Conservation (phyloP, 2,888 invertebrate genomes). For the Arrhopalites spinosus region DNA sequence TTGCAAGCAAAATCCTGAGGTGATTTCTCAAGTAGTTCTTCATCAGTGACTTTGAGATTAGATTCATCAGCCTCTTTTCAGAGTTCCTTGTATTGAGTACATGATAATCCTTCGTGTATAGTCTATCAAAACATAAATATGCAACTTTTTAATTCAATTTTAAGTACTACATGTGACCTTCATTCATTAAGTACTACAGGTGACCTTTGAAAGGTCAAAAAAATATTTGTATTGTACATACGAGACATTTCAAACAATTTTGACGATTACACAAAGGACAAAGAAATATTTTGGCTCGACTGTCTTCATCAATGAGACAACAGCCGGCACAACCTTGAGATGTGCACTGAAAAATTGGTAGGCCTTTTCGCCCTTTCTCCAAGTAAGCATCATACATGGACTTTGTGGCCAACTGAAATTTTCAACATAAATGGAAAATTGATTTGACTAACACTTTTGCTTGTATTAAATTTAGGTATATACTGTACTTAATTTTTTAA, state of each 20-base stretch:
- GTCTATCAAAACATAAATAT: neutral
- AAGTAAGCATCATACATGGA: neutral
- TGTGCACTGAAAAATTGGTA: constrained; percentile 7
- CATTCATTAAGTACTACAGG: neutral
- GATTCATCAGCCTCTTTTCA: neutral
- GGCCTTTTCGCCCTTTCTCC: too few species aligned
- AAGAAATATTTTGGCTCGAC: neutral
- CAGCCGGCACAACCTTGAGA: neutral
- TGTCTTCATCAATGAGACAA: neutral
- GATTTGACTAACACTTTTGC: neutral
- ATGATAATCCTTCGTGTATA: neutral
- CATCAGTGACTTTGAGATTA: neutral
- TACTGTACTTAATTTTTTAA: neutral
- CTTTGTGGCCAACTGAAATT: neutral
- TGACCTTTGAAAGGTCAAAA: neutral
- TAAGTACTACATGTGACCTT: neutral
- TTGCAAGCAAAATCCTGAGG: neutral
- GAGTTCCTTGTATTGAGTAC: neutral
- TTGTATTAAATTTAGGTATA: neutral
- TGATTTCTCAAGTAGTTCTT: neutral
- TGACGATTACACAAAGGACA: constrained; percentile 1
- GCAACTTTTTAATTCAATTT: neutral
- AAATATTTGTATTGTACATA: neutral
- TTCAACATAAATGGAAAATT: neutral
- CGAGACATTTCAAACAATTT: neutral